phyloP scores from a whole-genome alignment of 2,113 vertebrate species.

The Zosterops japonicus region DNA sequence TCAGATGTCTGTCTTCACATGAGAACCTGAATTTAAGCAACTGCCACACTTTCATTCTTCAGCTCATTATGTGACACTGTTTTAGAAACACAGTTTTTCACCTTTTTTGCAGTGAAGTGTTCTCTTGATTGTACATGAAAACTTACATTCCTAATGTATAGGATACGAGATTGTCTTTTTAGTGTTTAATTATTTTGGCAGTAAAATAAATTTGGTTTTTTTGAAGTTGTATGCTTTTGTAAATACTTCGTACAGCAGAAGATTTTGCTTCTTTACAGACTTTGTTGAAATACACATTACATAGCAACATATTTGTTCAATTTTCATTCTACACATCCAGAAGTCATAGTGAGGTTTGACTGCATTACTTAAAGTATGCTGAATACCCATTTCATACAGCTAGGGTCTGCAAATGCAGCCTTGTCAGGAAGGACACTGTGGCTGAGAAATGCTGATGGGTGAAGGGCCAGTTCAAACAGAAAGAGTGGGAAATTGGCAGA shows the following conservation, averaged over 20 bases:
- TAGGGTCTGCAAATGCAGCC: neutral
- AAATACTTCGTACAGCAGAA: constrained; percentile 13
- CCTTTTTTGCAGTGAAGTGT: constrained; percentile 57
- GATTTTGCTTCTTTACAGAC: neutral
- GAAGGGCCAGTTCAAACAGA: neutral
- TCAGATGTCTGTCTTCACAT: neutral
- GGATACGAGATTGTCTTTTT: constrained; percentile 40
- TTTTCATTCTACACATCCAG: neutral
- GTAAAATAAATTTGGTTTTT: constrained; percentile 69
- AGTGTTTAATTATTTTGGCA: constrained; percentile 37
- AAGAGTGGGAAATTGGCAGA: neutral
- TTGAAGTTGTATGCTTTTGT: constrained; percentile 41
- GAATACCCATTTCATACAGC: neutral
- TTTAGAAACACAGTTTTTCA: constrained; percentile 3
- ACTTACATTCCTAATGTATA: constrained; percentile 68
- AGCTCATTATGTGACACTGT: neutral
- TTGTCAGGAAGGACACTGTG: neutral
- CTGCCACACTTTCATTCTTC: neutral
- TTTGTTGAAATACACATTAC: constrained; percentile 34
- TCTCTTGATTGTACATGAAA: constrained; percentile 43
- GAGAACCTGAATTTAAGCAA: neutral
- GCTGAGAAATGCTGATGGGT: neutral
- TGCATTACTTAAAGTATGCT: neutral
- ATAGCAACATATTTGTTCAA: neutral
- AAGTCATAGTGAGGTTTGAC: neutral